A percentile compares a stretch with the other conserved stretches of the same genome.
Conservation (phyloP, 1,140 invertebrate species). For the Drosophila serrata region DNA sequence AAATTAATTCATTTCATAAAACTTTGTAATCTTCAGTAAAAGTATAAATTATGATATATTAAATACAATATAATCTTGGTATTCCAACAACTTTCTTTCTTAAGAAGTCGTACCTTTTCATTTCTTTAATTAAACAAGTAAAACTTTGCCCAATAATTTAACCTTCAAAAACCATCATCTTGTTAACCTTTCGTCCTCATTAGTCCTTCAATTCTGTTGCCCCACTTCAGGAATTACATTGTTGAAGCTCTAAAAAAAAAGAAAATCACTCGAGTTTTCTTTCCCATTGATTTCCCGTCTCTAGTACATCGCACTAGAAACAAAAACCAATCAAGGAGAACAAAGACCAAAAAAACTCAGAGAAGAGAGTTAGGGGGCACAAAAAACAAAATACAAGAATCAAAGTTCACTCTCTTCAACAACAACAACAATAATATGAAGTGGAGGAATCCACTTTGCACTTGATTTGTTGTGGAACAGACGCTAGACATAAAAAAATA, state of each 20-base stretch:
- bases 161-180: slow-evolving; percentile 4
- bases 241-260: slow-evolving; percentile 22
- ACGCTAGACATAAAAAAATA: slow-evolving; percentile 47
- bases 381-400: slow-evolving; percentile 55
- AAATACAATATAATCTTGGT: too few relatives aligned
- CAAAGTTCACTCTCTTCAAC: slow-evolving; percentile 48
- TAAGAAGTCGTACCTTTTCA: background rate
- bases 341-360: slow-evolving; percentile 15
- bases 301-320: slow-evolving; percentile 46
- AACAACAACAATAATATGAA: slow-evolving; percentile 44
- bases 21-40: too few relatives aligned
- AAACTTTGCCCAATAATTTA: background rate
- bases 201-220: slow-evolving; percentile 24
- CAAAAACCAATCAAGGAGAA: slow-evolving; percentile 52
- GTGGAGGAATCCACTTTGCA: slow-evolving; percentile 54
- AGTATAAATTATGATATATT: too few relatives aligned
- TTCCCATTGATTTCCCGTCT: slow-evolving; percentile 55
- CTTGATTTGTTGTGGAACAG: slow-evolving; percentile 71
- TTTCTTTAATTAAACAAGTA: background rate
- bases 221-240: slow-evolving; percentile 34
- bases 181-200: slow-evolving; percentile 13
- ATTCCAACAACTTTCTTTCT: too few relatives aligned
- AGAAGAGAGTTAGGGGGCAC: background rate
- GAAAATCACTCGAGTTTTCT: slow-evolving; percentile 18
- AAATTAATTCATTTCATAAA: too few relatives aligned